phyloP scores from a whole-genome alignment of 2,113 vertebrate species.

The Odocoileus virginianus region DNA sequence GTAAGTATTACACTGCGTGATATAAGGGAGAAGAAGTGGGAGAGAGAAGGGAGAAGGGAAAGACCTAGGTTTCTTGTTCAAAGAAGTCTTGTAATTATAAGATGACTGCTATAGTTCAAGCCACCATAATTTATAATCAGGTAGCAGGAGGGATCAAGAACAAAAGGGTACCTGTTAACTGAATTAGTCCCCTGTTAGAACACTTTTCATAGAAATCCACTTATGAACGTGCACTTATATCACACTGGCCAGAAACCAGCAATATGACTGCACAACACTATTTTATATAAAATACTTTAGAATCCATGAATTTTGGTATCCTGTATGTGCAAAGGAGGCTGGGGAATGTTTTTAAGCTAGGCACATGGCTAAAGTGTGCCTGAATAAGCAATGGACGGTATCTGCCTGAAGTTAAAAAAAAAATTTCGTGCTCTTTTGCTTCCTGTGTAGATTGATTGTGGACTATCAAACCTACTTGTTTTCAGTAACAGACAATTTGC shows the following conservation, averaged over 20 bases:
- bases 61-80: not conserved
- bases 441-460: not conserved
- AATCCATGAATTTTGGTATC: not conserved
- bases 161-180: not conserved
- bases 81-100: not conserved
- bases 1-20: not conserved
- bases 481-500: not conserved
- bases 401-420: not conserved
- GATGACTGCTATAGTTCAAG: not conserved
- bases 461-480: not conserved
- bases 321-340: not conserved
- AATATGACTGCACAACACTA: not conserved
- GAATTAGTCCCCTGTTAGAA: not conserved
- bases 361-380: not conserved
- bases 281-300: not conserved
- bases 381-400: not conserved
- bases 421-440: not conserved
- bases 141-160: not conserved
- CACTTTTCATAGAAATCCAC: not conserved
- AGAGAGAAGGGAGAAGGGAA: not conserved
- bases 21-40: not conserved
- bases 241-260: not conserved
- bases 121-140: not conserved
- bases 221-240: not conserved
- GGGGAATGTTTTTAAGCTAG: not conserved